A percentile compares a stretch with the other conserved stretches of the same genome.
These are phyloP conservation scores for Lamellibrachia satsuma DNA, from an alignment of 2,888 invertebrate genomes.

Conservation along the genomic window DNA sequence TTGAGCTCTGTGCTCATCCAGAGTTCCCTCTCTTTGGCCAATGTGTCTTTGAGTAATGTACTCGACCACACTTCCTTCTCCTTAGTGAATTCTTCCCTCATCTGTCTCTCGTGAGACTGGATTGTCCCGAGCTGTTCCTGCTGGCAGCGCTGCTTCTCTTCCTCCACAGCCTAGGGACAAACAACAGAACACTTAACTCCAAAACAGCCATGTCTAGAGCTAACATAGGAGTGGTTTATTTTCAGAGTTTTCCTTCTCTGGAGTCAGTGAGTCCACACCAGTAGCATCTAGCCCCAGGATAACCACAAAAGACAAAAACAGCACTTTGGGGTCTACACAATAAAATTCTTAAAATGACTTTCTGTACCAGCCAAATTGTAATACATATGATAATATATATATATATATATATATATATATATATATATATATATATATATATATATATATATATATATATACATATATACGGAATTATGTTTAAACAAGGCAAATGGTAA, in stretches of 20 bases:
- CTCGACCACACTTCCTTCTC: not conserved
- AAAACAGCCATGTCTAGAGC: too few relatives aligned
- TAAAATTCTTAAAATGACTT: not conserved
- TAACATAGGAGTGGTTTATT: too few relatives aligned
- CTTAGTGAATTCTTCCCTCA: not conserved
- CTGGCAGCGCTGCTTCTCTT: not conserved
- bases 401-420: too few relatives aligned
- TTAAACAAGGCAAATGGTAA: too few relatives aligned
- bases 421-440: too few relatives aligned
- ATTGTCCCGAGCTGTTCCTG: not conserved
- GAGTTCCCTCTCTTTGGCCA: not conserved
- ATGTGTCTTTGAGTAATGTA: not conserved
- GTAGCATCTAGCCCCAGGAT: not conserved
- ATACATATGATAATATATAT: too few relatives aligned
- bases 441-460: too few relatives aligned
- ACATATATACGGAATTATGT: too few relatives aligned
- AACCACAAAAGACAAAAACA: not conserved
- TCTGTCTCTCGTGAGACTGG: constrained; percentile 5
- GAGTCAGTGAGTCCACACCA: too few relatives aligned
- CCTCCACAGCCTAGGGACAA: not conserved
- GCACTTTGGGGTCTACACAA: not conserved
- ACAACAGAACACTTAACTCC: not conserved
- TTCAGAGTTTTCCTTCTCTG: too few relatives aligned
- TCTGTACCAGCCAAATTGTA: not conserved
- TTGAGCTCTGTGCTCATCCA: not conserved